Evolutionary conservation across 2,797 vertebrate species (phyloP).

Genomic region (Capromys pilorides): DNA sequence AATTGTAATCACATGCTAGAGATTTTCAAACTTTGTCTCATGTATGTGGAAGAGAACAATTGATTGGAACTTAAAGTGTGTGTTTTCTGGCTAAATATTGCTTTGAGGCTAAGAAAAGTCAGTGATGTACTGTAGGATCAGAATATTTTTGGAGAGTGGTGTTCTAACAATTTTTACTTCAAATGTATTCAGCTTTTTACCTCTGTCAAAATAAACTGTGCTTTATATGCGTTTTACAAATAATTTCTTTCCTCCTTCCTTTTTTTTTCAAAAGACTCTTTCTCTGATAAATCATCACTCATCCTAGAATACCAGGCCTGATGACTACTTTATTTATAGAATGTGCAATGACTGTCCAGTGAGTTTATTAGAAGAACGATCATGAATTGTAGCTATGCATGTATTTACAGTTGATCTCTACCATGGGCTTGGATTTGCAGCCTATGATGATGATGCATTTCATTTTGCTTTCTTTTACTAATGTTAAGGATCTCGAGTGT

Average conservation of each 20-base stretch:
- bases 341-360: background rate
- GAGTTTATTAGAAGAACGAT: slow-evolving; percentile 9
- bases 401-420: slow-evolving; percentile 35
- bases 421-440: background rate
- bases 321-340: background rate
- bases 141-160: slow-evolving; percentile 58
- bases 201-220: slow-evolving; percentile 46
- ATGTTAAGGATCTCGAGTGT: slow-evolving; percentile 3
- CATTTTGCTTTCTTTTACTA: slow-evolving; percentile 8
- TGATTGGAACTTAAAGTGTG: slow-evolving; percentile 53
- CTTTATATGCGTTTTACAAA: slow-evolving; percentile 29
- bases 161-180: slow-evolving; percentile 58
- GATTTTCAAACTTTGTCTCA: slow-evolving; percentile 48
- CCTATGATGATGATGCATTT: background rate
- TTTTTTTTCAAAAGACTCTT: background rate
- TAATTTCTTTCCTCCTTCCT: background rate
- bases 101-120: slow-evolving; percentile 18
- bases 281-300: slow-evolving; percentile 24
- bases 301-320: background rate
- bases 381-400: background rate
- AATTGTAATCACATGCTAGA: background rate
- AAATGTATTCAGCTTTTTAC: slow-evolving; percentile 46
- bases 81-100: slow-evolving; percentile 57
- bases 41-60: slow-evolving; percentile 16
- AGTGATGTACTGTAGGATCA: slow-evolving; percentile 30